Evolutionary conservation across 2,797 vertebrate genomes (phyloP), one percentile per base, ranked within the genome.

Genomic region (Poliocrania exsul): DNA sequence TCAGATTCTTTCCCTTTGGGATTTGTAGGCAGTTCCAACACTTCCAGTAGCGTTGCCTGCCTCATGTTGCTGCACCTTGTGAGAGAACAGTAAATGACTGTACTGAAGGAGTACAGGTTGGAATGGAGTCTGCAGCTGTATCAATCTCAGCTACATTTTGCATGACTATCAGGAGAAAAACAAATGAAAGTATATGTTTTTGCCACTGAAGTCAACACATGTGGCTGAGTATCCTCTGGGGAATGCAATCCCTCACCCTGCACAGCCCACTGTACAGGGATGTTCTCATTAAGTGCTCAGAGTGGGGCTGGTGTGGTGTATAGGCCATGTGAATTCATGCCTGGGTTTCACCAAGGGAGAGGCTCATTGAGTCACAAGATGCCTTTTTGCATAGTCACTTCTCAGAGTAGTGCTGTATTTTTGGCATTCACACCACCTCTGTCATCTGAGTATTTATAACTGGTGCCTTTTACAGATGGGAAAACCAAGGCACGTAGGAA

Each of bases 301-400:
- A 93, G 78, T 28, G 25, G 42, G 24, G 16, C 79, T 83, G 46
- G 29, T 49, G 28, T 72, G 33, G 24, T 1, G 0, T 61, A 17
- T 58, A 49, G 72, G 44, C 61, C 69, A 56, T 65, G 56, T 62
- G 81, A 81, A 95, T 89, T 93, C 89, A 69, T 4, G 4, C 72
- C 81, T 86, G 81, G 24, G 56, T 94, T 82, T 89, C 72, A 37
- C 50, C 31, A 28, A 78, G 84, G 84, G 81, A 93, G 58, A 72
- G 54, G 72, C 47, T 79, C 31, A 5, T 70, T 81, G 79, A 88
- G 73, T 83, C 85, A 81, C 54, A 91, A 78, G 81, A 93, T 95
- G 79, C 87, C 89, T 95, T 96, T 95, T 95, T 95, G 84, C 89
- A 46, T 66, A 94, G 79, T 95, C 93, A 66, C 44, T 91, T 91